Base-by-base conservation (phyloP, 1,140 invertebrate genomes). In the Drosophila triauraria region DNA sequence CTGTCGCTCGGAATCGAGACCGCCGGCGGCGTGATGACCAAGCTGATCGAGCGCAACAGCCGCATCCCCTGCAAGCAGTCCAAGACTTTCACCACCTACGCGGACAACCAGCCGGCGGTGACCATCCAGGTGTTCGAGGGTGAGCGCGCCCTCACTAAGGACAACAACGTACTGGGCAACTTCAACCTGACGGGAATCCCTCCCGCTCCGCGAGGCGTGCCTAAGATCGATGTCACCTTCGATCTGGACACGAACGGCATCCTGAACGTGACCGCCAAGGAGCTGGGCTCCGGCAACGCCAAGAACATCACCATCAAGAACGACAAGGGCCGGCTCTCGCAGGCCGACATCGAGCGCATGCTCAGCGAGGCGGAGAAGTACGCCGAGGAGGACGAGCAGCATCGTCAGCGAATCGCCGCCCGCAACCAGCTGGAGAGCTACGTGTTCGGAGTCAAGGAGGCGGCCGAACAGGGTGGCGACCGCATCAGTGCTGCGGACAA, bases 281-380 rank as follows among this genome's bases (percentile, higher is more conserved):
- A 95, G 64, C 93, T 88, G 53, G 93, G 93, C 27, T 94, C 94
- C 0, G 94, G 94, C 4, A 94, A 93, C 94, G 40, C 94, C 92
- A 59, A 94, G 94, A 96, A 97, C 81, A 97, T 98, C 78, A 97
- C 96, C 17, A 97, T 97, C 68, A 97, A 96, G 25, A 97, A 97
- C 87, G 97, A 98, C 91, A 97, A 97, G 85, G 96, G 96, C 23
- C 94, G 97, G 53, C 93, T 97, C 2, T 95, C 94, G 8, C 97
- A 97, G 83, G 96, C 96, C 30, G 96, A 97, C 68, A 97, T 98
- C 82, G 96, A 98, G 48, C 95, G 95, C 53, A 94, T 95, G n/a
- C 94, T 95, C 93, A 95, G 93, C 12, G 94, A 93, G 77, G 90
- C 95, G 1, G 94, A 95, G 40, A 95, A 95, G 75, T 95, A 95